Evolutionary conservation across 2,113 vertebrate species (phyloP).

Genomic region (Mustelus asterias): DNA sequence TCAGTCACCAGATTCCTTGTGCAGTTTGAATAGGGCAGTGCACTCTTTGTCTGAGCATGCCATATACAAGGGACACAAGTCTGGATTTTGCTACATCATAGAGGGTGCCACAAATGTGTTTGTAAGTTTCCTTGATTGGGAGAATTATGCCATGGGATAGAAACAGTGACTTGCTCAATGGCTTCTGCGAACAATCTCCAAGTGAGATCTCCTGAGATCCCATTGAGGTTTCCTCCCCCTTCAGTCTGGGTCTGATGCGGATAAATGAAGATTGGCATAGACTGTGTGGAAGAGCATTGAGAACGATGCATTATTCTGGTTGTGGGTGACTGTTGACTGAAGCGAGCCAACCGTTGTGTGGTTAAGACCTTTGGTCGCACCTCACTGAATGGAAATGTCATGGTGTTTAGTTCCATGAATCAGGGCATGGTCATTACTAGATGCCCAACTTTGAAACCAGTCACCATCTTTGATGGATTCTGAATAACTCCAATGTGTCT

Average conservation of each 20-base stretch:
- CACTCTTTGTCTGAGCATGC: background rate
- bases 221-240: background rate
- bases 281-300: background rate
- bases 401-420: background rate
- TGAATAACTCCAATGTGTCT: background rate
- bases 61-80: background rate
- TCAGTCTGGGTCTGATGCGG: background rate
- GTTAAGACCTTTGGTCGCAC: background rate
- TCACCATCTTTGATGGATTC: background rate
- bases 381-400: background rate
- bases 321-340: background rate
- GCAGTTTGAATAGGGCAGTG: background rate
- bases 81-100: background rate
- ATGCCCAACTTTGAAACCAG: background rate
- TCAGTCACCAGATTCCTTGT: background rate
- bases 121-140: background rate
- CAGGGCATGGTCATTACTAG: background rate
- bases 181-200: background rate
- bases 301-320: background rate
- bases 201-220: background rate
- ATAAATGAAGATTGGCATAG: background rate
- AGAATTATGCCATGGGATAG: background rate
- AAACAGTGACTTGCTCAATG: background rate
- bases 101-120: background rate
- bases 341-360: background rate